Percentiles rank a stretch among this genome's conserved stretches.
Evolutionary conservation across 2,113 vertebrate species (phyloP).

Genomic region (Cricetomys ansorgei): DNA sequence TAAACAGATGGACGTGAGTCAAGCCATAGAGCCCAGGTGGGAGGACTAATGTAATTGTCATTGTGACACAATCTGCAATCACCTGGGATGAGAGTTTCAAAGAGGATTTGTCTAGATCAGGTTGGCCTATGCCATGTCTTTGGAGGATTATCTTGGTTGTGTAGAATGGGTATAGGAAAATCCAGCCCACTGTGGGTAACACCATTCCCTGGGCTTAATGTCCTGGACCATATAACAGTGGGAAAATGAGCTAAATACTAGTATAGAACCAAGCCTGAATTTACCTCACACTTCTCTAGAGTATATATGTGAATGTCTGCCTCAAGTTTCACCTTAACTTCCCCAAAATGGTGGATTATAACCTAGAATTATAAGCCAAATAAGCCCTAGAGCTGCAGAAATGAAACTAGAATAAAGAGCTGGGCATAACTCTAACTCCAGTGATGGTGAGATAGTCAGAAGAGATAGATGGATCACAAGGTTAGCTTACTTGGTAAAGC

Average conservation of each 20-base stretch:
- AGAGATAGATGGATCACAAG: no score
- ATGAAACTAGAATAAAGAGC: not conserved
- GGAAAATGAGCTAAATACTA: no score
- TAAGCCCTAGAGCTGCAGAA: not conserved
- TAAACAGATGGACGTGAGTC: not conserved
- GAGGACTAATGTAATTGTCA: not conserved
- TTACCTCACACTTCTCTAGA: not conserved
- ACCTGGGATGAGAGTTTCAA: not conserved
- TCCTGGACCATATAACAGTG: not conserved
- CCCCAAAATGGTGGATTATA: no score
- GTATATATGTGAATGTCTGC: not conserved
- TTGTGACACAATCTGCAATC: not conserved
- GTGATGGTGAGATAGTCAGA: not conserved
- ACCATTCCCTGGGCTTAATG: no score
- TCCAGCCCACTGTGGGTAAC: not conserved
- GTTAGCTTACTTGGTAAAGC: not conserved
- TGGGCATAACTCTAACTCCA: not conserved
- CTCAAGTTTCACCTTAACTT: not conserved
- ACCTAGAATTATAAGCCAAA: not conserved
- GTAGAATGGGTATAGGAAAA: not conserved
- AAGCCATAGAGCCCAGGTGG: not conserved
- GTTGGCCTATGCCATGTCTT: not conserved
- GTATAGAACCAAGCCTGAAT: not conserved
- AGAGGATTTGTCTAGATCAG: not conserved
- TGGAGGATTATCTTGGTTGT: not conserved